Evolutionary conservation across 2,797 vertebrate genomes (phyloP).

Genomic region (Catostomus latipinnis): DNA sequence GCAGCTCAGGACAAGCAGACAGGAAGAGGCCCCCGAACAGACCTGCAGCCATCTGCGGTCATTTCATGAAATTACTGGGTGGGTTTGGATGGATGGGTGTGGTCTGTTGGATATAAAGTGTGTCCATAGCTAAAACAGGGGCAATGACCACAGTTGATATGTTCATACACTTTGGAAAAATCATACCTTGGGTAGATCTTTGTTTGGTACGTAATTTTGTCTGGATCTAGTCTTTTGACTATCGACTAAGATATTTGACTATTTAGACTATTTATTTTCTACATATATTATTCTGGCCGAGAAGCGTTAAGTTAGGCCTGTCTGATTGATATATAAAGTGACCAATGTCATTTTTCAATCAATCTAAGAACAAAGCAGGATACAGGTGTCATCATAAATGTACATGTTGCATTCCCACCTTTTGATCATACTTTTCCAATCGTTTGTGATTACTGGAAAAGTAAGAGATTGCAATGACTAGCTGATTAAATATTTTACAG

Average conservation of each 20-base stretch:
- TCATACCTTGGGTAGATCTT: neutral
- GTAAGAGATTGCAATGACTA: no score
- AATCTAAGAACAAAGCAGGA: neutral
- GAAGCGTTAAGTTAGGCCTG: neutral
- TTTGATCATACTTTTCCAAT: no score
- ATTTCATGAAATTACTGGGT: conserved; percentile 38
- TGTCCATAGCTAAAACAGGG: neutral
- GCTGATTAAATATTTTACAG: no score
- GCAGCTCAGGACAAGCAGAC: conserved; percentile 57
- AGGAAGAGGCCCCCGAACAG: conserved; percentile 64
- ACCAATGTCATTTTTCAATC: neutral
- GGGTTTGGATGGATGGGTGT: neutral
- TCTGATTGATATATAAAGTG: neutral
- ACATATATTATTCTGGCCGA: neutral
- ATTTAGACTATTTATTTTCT: no score
- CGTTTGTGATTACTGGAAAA: no score
- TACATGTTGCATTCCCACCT: neutral
- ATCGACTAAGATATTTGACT: neutral
- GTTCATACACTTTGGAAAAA: neutral
- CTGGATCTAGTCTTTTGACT: neutral
- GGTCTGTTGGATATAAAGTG: neutral
- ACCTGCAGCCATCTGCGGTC: conserved; percentile 36
- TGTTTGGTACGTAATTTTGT: neutral
- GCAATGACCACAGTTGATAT: neutral
- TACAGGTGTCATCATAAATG: neutral